These are phyloP conservation scores for Andrena bucephala DNA, from an alignment of 2,888 invertebrate species.

Conservation along the genomic window DNA sequence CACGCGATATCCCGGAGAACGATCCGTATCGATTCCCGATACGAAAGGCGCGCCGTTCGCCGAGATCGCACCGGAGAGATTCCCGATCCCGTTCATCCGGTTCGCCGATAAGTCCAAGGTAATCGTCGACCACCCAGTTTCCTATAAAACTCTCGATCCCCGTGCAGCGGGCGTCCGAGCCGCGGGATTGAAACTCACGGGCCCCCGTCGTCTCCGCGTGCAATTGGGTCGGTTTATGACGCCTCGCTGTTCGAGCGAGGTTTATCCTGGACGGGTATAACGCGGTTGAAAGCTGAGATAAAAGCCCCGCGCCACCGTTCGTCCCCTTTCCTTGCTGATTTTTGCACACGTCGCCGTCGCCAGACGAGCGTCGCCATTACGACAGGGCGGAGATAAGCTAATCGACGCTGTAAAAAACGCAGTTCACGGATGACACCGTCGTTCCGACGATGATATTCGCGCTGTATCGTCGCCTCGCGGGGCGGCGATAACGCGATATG, in stretches of 20 bases:
- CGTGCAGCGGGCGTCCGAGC: background rate
- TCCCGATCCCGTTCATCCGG: conserved; percentile 44
- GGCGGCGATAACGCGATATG: conserved; percentile 53
- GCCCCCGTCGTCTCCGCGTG: conserved; percentile 35
- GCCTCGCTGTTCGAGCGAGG: conserved; percentile 51
- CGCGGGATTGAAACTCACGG: background rate
- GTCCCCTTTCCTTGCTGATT: conserved; percentile 51
- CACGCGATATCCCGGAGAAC: conserved; percentile 32
- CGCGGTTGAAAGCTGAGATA: conserved; percentile 68
- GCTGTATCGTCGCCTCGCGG: conserved; percentile 42
- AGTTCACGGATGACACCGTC: conserved; percentile 69
- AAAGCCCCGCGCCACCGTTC: conserved; percentile 56
- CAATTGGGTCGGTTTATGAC: conserved; percentile 76
- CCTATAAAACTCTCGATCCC: background rate
- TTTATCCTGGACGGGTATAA: conserved; percentile 48
- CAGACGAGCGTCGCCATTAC: conserved; percentile 63
- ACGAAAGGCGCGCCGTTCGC: conserved; percentile 6
- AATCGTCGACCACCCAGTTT: conserved; percentile 22
- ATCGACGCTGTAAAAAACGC: conserved; percentile 74
- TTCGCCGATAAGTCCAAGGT: conserved; percentile 38
- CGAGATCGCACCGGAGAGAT: conserved; percentile 24
- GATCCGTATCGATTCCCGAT: conserved; percentile 48
- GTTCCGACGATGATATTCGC: conserved; percentile 61
- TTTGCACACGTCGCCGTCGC: conserved; percentile 59
- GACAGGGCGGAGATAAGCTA: conserved; percentile 71